Evolutionary conservation across 2,113 vertebrate genomes (phyloP).

Genomic region (Passer montanus): DNA sequence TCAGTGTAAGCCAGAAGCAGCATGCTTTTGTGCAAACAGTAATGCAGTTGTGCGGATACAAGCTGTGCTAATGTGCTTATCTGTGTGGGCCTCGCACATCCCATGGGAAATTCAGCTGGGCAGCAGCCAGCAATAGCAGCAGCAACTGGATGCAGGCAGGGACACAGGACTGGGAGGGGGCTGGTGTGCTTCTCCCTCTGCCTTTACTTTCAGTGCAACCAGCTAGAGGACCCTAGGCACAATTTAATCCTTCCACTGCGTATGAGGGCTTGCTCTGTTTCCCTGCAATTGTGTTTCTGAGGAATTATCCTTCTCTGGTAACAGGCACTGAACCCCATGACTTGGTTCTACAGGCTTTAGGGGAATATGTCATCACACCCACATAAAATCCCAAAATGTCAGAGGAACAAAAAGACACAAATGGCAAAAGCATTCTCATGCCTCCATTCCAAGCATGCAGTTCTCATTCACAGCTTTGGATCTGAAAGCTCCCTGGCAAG

Average conservation of each 20-base stretch:
- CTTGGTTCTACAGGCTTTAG: not conserved
- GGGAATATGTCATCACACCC: slow-evolving; percentile 46
- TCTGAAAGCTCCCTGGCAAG: slow-evolving; percentile 52
- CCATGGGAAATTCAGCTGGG: not conserved
- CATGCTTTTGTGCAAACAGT: not conserved
- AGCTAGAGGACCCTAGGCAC: not conserved
- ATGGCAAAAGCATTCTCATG: slow-evolving; percentile 45
- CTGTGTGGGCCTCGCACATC: fast-evolving
- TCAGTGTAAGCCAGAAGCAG: not conserved
- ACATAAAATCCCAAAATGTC: slow-evolving; percentile 52
- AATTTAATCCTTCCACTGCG: not conserved
- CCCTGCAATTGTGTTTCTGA: not conserved
- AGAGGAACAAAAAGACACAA: slow-evolving; percentile 43
- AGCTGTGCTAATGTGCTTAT: not conserved
- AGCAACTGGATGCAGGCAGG: not conserved
- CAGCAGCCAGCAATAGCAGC: not conserved
- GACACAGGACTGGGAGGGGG: not conserved
- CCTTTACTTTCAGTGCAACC: not conserved
- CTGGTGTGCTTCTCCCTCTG: not conserved
- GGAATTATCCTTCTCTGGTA: not conserved
- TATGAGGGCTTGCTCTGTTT: not conserved
- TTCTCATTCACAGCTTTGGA: slow-evolving; percentile 37
- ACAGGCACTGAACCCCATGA: not conserved
- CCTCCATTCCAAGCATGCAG: slow-evolving; percentile 26
- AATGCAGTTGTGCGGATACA: not conserved